Percentiles rank a stretch among this genome's conserved stretches.
Evolutionary conservation across 2,113 vertebrate genomes (phyloP).

Genomic region (Globicephala melas): DNA sequence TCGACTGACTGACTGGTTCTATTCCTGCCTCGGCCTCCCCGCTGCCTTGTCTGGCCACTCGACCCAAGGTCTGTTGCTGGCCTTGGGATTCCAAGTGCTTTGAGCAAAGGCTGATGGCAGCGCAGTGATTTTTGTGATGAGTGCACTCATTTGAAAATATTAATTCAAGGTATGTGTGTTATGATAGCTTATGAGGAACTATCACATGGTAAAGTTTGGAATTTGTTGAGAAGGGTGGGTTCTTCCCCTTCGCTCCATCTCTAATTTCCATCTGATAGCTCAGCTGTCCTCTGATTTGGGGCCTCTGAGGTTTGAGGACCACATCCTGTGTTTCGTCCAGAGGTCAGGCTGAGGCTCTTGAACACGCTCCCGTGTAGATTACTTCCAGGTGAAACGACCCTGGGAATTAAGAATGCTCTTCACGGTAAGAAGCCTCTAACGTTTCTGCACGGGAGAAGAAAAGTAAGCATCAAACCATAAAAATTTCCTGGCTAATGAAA

Average conservation of each 20-base stretch:
- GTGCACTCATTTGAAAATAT: neutral
- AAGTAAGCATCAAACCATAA: constrained; percentile 63
- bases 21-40: neutral
- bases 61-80: no score
- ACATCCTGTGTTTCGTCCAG: constrained; percentile 13
- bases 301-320: constrained; percentile 18
- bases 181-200: neutral
- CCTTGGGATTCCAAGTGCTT: neutral
- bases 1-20: neutral
- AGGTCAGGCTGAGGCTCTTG: constrained; percentile 48
- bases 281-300: neutral
- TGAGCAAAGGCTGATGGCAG: neutral
- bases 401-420: constrained; percentile 55
- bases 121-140: neutral
- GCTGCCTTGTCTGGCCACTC: neutral
- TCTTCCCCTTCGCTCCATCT: neutral
- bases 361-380: constrained; percentile 36
- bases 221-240: constrained; percentile 36
- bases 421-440: constrained; percentile 46
- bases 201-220: neutral
- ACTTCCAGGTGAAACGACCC: constrained; percentile 57
- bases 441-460: constrained; percentile 58
- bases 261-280: constrained; percentile 11
- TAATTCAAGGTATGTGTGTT: neutral
- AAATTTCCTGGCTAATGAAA: constrained; percentile 74